Percentiles rank a stretch among this genome's conserved stretches.
phyloP scores from a whole-genome alignment of 2,888 invertebrate species.

The Dusona sp. region DNA sequence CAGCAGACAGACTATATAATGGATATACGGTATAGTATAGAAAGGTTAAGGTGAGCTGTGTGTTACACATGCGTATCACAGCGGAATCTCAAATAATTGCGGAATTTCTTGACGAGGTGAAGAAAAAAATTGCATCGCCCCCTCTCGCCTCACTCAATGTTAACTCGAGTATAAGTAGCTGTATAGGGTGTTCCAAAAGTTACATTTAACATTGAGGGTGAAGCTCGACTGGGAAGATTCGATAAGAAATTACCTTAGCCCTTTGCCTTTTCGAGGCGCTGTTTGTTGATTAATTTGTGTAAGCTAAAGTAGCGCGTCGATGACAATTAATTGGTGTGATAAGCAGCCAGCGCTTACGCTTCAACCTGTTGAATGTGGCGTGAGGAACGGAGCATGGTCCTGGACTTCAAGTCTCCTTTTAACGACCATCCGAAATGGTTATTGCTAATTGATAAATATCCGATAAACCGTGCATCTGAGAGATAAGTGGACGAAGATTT shows the following conservation, averaged over 20 bases:
- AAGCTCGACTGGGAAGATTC: background rate
- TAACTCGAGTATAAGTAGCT: conserved; percentile 64
- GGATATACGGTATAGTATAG: conserved; percentile 18
- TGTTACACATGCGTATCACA: conserved; percentile 67
- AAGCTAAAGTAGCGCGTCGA: no score
- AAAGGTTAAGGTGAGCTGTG: conserved; percentile 43
- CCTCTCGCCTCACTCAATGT: conserved; percentile 22
- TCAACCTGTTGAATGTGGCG: no score
- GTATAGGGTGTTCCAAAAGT: conserved; percentile 42
- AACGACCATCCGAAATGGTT: no score
- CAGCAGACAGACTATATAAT: conserved; percentile 27
- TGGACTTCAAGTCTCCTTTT: no score
- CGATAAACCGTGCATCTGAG: no score
- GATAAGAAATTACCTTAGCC: background rate
- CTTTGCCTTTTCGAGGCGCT: background rate
- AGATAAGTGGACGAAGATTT: no score
- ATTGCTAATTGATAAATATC: no score
- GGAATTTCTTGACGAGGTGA: conserved; percentile 73
- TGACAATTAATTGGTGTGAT: no score
- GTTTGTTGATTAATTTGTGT: background rate
- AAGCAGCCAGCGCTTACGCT: no score
- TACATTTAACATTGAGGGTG: background rate
- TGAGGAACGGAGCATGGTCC: no score
- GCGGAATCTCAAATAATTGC: conserved; percentile 75
- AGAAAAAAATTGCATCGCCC: conserved; percentile 52